Conservation (phyloP, 2,113 vertebrate genomes). For the Bagarius yarrelli region DNA sequence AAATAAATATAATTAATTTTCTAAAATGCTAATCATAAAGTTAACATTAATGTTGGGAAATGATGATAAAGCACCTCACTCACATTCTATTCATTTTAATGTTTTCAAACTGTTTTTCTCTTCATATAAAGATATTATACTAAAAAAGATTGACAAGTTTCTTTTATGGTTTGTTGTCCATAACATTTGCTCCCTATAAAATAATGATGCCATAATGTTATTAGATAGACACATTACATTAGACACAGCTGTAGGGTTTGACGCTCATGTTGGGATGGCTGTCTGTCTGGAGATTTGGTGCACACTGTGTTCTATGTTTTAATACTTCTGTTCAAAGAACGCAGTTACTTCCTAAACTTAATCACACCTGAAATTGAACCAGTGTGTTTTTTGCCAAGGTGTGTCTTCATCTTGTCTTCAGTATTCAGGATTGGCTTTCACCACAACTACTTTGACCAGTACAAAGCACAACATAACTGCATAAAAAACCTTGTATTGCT, state of each 20-base stretch:
- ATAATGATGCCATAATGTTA: background rate
- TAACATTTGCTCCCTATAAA: background rate
- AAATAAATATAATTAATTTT: background rate
- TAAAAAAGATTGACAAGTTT: background rate
- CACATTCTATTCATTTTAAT: background rate
- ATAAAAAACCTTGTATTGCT: too few relatives aligned
- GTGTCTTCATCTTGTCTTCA: background rate
- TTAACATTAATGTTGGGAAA: background rate
- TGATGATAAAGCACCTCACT: background rate
- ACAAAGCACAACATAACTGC: background rate
- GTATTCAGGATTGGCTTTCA: background rate
- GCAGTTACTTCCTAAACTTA: background rate
- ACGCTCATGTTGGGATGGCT: background rate
- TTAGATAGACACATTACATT: background rate
- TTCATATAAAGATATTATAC: background rate
- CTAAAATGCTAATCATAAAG: background rate
- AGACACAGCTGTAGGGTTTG: background rate
- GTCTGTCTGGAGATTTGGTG: background rate
- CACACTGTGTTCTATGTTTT: background rate
- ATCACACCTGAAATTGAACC: background rate
- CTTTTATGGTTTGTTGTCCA: background rate
- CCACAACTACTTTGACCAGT: background rate
- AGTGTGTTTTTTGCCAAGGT: background rate
- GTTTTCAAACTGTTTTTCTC: background rate
- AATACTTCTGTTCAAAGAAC: background rate